Evolutionary conservation across 2,888 invertebrate genomes (phyloP).

Genomic region (Phyllotreta striolata): DNA sequence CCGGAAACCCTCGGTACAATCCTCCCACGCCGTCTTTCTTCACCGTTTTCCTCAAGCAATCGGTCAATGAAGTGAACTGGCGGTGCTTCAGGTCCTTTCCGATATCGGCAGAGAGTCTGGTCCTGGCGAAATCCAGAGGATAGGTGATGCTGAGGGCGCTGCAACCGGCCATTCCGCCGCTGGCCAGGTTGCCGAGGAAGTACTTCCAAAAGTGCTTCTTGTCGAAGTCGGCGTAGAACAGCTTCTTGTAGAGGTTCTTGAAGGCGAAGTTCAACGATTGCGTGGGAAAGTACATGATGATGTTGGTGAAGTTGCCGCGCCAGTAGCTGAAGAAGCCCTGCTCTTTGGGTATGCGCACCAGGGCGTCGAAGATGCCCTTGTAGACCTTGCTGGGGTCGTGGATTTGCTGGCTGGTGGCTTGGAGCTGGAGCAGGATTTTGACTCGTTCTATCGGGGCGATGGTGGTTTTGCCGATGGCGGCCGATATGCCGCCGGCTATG

Average conservation of each 20-base stretch:
- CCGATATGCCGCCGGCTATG: slow-evolving; percentile 70
- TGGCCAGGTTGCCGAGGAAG: slow-evolving; percentile 75
- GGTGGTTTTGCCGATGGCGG: slow-evolving; percentile 72
- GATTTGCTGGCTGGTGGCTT: slow-evolving; percentile 69
- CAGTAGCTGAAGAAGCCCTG: slow-evolving; percentile 75
- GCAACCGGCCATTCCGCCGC: slow-evolving; percentile 80
- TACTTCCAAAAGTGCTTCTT: slow-evolving; percentile 78
- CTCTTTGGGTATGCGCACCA: slow-evolving; percentile 72
- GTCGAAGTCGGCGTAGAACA: slow-evolving; percentile 74
- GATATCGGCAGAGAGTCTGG: slow-evolving; percentile 61
- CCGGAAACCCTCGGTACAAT: slow-evolving; percentile 70
- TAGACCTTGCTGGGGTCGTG: slow-evolving; percentile 67
- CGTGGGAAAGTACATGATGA: slow-evolving; percentile 79
- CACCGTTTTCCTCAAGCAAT: slow-evolving; percentile 66
- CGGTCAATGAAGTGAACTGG: slow-evolving; percentile 69
- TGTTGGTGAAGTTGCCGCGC: slow-evolving; percentile 82
- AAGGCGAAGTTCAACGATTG: slow-evolving; percentile 81
- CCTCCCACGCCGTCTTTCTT: slow-evolving; percentile 69
- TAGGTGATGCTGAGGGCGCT: slow-evolving; percentile 79
- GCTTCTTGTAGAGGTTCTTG: slow-evolving; percentile 78
- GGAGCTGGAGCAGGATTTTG: slow-evolving; percentile 72
- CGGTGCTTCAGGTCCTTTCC: slow-evolving; percentile 43
- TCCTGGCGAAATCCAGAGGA: slow-evolving; percentile 79
- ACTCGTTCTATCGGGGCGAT: slow-evolving; percentile 75
- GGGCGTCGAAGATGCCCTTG: slow-evolving; percentile 71